Percentiles rank a stretch among this genome's conserved stretches.
These are phyloP conservation scores for Lepidurus couesii DNA, from an alignment of 1,140 invertebrate genomes.

Conservation along the genomic window DNA sequence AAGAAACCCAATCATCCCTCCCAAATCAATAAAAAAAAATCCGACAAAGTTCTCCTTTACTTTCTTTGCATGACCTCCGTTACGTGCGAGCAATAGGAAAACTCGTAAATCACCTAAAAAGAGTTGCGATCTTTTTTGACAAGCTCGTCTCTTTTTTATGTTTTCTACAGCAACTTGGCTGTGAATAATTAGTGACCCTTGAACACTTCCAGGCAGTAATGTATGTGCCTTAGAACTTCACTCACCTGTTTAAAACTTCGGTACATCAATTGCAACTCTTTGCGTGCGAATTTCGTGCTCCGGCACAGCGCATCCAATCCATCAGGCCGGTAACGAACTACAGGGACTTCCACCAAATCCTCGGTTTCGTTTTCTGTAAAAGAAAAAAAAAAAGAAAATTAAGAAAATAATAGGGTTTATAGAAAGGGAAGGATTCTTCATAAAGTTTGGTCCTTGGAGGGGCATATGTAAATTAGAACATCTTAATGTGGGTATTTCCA, in stretches of 20 bases:
- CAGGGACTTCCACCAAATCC: constrained; percentile 39
- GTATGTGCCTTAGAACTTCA: not conserved
- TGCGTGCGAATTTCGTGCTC: constrained; percentile 51
- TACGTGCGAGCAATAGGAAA: too few species aligned
- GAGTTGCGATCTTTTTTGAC: too few species aligned
- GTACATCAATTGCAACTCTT: constrained; percentile 55
- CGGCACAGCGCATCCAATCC: constrained; percentile 51
- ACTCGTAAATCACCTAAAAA: too few species aligned
- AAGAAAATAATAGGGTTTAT: not conserved
- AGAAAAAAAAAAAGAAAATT: not conserved
- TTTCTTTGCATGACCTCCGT: too few species aligned
- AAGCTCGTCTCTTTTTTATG: too few species aligned
- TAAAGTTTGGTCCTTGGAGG: too few species aligned
- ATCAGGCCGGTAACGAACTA: constrained; percentile 46
- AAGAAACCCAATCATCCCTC: not conserved
- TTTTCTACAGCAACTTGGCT: too few species aligned
- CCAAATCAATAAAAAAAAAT: not conserved
- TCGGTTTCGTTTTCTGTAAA: constrained; percentile 42
- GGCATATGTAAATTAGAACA: too few species aligned
- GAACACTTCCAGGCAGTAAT: not conserved
- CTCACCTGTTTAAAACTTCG: constrained; percentile 55
- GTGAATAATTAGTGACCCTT: too few species aligned
- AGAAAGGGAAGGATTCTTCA: too few species aligned
- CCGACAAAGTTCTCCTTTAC: not conserved
- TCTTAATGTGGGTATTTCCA: too few species aligned